Evolutionary conservation across 2,888 invertebrate species (phyloP), one percentile per base, ranked within the genome.

Genomic region (Ophonus ardosiacus): DNA sequence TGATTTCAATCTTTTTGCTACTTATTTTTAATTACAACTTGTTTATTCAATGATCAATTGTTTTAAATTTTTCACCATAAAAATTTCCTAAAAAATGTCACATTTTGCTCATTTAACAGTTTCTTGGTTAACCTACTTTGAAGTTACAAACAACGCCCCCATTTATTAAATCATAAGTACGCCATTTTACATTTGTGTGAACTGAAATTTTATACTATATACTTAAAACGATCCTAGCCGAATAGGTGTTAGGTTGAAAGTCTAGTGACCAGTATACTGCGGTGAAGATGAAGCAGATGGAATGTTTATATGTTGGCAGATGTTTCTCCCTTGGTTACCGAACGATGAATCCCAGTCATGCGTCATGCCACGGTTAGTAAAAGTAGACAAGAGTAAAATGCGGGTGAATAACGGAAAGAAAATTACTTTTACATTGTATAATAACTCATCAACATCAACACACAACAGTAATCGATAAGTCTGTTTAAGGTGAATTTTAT

Each of bases 261-360:
- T 63, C 63, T 63, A 63, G 63, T 63, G 24, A 63, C 63, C 61
- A 21, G 61, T 61, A 61, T 15, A 59, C 7, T 21, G 24, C 13
- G 21, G 21, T 21, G 17, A 68, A 24, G 24, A 1, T 17, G 18
- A 40, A 68, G 68, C 68, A 68, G 68, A 68, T 68, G 68, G 68
- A 68, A 68, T 68, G 68, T 68, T 68, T 15, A 68, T 7, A 68
- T 63, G 63, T 63, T 40, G 40, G 68, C 68, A 68, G 68, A 24
- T 68, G 68, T 68, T 68, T 7, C 38, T 31, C 68, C 38, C 68
- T 24, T 68, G 68, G 68, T 68, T 63, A 63, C 24, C 18, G 68
- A 31, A 68, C 40, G 24, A 17, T 59, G 43, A 51, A 51, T 51
- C 6, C 10, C 43, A 51, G 43, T 31, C 31, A 56, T 56, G 56